A percentile compares a stretch with the other conserved stretches of the same genome.
Conservation (phyloP, 2,113 vertebrate genomes). For the Paramormyrops kingsleyae region DNA sequence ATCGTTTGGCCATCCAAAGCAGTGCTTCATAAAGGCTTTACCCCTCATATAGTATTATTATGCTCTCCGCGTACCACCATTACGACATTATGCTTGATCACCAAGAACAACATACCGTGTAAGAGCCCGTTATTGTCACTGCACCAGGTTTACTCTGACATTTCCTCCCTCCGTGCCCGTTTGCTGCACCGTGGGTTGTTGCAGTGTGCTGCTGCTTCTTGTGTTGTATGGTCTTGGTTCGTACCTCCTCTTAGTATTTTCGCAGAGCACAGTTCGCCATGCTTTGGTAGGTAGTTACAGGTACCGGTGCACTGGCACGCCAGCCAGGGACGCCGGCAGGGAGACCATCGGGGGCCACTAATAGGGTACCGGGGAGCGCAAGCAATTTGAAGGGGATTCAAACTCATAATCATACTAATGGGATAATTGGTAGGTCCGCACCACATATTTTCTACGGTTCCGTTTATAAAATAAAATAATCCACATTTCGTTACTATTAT, state of each 20-base stretch:
- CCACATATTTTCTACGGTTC: not conserved
- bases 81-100: not conserved
- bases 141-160: not conserved
- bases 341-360: not conserved
- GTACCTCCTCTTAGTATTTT: not conserved
- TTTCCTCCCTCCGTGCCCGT: no score
- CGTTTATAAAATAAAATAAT: not conserved
- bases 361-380: not conserved
- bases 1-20: no score
- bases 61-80: not conserved
- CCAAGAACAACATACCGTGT: not conserved
- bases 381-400: not conserved
- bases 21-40: no score
- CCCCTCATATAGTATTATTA: not conserved
- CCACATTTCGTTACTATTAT: not conserved
- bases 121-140: not conserved
- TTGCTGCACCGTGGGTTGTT: not conserved
- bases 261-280: not conserved
- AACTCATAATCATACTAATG: not conserved
- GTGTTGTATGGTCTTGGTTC: not conserved
- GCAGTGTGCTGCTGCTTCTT: not conserved
- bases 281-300: not conserved
- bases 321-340: not conserved
- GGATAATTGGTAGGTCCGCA: not conserved
- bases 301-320: no score